phyloP scores from a whole-genome alignment of 1,140 invertebrate genomes.

The Heliconius eleuchia region DNA sequence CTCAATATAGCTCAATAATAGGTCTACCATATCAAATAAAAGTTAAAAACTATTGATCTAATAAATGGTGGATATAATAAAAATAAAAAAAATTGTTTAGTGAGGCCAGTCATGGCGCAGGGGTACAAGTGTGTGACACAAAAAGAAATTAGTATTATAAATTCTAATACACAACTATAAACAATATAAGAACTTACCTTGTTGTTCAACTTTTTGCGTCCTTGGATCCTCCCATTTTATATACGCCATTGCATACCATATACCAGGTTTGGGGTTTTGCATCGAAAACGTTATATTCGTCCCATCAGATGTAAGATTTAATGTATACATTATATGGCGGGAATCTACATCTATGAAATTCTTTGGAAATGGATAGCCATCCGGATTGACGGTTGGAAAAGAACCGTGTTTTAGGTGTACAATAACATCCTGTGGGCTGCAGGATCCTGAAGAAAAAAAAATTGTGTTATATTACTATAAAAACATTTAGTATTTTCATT shows the following conservation, averaged over 20 bases:
- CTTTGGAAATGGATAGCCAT: constrained; percentile 86
- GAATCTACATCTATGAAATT: constrained; percentile 81
- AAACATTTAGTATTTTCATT: too few species aligned
- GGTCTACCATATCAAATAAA: too few species aligned
- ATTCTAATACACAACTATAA: not conserved
- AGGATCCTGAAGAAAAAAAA: constrained; percentile 74
- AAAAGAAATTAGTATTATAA: too few species aligned
- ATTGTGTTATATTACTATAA: not conserved
- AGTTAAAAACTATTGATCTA: too few species aligned
- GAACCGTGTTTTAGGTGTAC: constrained; percentile 88
- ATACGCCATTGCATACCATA: constrained; percentile 91
- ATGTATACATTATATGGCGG: constrained; percentile 45
- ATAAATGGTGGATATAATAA: too few species aligned
- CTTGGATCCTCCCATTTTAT: constrained; percentile 87
- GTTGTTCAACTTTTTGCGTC: constrained; percentile 86
- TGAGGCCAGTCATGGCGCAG: too few species aligned
- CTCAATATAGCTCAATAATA: too few species aligned
- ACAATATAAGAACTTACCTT: constrained; percentile 81
- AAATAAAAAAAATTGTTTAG: too few species aligned
- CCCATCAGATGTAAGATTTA: constrained; percentile 64
- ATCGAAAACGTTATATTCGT: constrained; percentile 60
- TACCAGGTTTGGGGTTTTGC: constrained; percentile 84
- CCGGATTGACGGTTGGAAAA: constrained; percentile 89
- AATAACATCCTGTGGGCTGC: constrained; percentile 82
- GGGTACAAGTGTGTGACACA: too few species aligned